These are phyloP conservation scores for Nephrotoma flavescens DNA, from an alignment of 2,888 invertebrate genomes.

Conservation along the genomic window DNA sequence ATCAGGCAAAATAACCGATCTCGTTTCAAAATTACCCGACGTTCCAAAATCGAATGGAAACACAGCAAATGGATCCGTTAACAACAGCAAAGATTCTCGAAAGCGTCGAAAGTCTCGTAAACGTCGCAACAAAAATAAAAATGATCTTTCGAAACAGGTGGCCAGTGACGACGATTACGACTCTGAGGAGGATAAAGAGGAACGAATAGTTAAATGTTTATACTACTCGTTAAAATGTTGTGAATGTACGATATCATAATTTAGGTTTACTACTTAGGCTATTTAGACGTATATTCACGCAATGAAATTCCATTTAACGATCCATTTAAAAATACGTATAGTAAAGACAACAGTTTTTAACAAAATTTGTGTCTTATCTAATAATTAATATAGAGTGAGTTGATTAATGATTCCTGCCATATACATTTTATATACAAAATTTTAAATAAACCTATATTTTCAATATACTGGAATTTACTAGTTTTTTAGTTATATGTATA, in stretches of 20 bases:
- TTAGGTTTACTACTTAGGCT: background rate
- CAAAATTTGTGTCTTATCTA: background rate
- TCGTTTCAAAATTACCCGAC: background rate
- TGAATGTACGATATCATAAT: slow-evolving; percentile 30
- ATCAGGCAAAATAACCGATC: background rate
- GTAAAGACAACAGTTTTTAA: background rate
- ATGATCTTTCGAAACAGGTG: background rate
- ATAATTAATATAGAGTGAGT: background rate
- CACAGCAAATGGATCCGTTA: background rate
- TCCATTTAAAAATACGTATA: background rate
- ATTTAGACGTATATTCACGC: background rate
- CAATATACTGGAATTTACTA: background rate
- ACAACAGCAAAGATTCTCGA: background rate
- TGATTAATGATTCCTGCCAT: background rate
- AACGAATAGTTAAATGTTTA: slow-evolving; percentile 28
- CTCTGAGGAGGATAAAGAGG: slow-evolving; percentile 19
- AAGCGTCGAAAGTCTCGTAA: background rate
- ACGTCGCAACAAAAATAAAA: slow-evolving; percentile 8
- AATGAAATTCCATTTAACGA: background rate
- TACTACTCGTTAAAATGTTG: slow-evolving; percentile 32
- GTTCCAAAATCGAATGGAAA: background rate
- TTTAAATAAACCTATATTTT: background rate
- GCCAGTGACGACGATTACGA: background rate
- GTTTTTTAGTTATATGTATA: background rate
- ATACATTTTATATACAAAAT: background rate